phyloP scores from a whole-genome alignment of 2,888 invertebrate genomes.

The Cacoxenus indagator region DNA sequence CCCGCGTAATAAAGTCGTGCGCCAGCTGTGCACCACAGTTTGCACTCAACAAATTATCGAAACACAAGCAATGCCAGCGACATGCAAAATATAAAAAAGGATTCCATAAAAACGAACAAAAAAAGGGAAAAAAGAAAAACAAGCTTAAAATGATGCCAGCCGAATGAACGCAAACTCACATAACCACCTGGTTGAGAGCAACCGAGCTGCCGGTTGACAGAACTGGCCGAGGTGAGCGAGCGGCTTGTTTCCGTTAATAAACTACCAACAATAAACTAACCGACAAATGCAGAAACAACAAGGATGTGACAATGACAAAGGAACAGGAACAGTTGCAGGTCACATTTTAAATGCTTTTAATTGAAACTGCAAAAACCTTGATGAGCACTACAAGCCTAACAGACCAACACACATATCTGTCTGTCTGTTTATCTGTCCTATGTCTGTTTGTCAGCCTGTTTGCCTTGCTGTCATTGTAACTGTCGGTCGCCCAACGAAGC shows the following conservation, averaged over 20 bases:
- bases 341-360: conserved; percentile 67
- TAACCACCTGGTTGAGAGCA: conserved; percentile 31
- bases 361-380: conserved; percentile 54
- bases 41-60: no score
- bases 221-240: conserved; percentile 30
- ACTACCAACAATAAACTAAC: conserved; percentile 35
- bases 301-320: conserved; percentile 15
- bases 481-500: no score
- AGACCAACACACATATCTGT: neutral
- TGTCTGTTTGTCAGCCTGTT: no score
- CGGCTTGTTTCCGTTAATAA: conserved; percentile 42
- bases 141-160: no score
- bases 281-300: conserved; percentile 31
- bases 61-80: no score
- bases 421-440: no score
- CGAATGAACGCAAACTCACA: conserved; percentile 26
- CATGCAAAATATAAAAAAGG: no score
- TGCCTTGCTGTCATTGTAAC: no score
- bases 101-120: no score
- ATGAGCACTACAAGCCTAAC: conserved; percentile 6
- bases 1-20: no score
- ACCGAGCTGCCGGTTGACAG: neutral
- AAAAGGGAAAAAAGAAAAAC: conserved; percentile 31
- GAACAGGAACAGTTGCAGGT: conserved; percentile 30
- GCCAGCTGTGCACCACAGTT: no score